Evolutionary conservation across 2,797 vertebrate species (phyloP).

Genomic region (Spinus pinus): DNA sequence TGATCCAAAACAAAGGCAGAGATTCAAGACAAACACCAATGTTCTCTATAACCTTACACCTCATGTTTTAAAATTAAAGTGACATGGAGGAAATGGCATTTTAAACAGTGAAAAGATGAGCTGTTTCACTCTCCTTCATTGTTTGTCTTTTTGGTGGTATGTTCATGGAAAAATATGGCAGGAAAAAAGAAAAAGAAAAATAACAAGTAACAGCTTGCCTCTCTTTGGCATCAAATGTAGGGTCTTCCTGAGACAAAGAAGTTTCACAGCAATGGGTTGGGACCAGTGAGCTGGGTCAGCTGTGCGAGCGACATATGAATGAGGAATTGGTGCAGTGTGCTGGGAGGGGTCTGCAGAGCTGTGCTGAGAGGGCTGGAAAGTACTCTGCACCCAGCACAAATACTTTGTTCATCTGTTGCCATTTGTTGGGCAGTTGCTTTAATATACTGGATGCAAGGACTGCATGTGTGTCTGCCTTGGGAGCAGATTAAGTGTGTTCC

Average conservation of each 20-base stretch:
- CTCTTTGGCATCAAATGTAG: neutral
- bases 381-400: neutral
- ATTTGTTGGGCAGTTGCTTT: neutral
- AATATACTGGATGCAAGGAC: neutral
- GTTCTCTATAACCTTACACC: neutral
- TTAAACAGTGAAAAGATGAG: neutral
- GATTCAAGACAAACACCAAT: conserved; percentile 27
- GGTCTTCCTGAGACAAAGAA: neutral
- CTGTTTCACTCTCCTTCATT: neutral
- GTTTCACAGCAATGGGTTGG: neutral
- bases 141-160: neutral
- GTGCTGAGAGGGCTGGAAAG: neutral
- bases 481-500: neutral
- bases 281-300: neutral
- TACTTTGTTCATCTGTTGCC: neutral
- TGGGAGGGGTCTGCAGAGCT: neutral
- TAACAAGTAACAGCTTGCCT: neutral
- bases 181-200: neutral
- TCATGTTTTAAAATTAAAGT: conserved; percentile 18
- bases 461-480: fast-evolving
- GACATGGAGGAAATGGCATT: neutral
- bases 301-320: fast-evolving
- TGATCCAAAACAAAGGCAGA: conserved; percentile 43
- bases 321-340: neutral
- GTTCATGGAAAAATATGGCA: neutral